phyloP scores from a whole-genome alignment of 2,797 vertebrate genomes.

The Manis javanica region DNA sequence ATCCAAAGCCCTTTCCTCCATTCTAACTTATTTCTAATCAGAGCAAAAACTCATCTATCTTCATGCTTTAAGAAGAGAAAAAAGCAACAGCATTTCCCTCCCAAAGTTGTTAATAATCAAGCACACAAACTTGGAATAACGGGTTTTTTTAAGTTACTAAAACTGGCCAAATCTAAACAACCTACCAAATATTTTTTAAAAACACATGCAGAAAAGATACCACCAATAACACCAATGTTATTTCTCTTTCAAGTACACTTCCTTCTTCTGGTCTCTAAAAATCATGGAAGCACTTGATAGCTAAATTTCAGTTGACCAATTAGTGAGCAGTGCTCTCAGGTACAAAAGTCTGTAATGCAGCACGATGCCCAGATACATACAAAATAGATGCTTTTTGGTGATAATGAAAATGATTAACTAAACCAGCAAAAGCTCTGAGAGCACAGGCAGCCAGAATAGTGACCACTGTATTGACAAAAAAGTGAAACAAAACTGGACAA shows the following conservation, averaged over 20 bases:
- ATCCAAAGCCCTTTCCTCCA: not conserved
- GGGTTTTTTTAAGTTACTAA: not conserved
- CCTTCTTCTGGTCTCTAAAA: not conserved
- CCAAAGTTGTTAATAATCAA: not conserved
- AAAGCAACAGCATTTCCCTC: not conserved
- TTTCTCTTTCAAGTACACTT: not conserved
- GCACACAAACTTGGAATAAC: not conserved
- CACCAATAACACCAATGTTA: not conserved
- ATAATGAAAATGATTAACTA: conserved; percentile 2
- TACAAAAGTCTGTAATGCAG: not conserved
- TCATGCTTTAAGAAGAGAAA: not conserved
- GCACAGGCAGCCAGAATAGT: not conserved
- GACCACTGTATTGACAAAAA: not conserved
- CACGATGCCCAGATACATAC: not conserved
- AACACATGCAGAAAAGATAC: not conserved
- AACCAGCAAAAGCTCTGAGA: not conserved
- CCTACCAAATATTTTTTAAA: not conserved
- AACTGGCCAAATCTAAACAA: conserved; percentile 33
- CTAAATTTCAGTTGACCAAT: conserved; percentile 14
- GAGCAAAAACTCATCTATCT: not conserved
- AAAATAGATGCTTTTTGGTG: conserved; percentile 13
- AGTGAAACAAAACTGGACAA: not conserved
- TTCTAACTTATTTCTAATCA: not conserved
- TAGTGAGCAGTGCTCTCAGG: not conserved
- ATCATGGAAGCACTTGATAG: conserved; percentile 27